Conservation (phyloP, 2,888 invertebrate species). For the Lydus trimaculatus region DNA sequence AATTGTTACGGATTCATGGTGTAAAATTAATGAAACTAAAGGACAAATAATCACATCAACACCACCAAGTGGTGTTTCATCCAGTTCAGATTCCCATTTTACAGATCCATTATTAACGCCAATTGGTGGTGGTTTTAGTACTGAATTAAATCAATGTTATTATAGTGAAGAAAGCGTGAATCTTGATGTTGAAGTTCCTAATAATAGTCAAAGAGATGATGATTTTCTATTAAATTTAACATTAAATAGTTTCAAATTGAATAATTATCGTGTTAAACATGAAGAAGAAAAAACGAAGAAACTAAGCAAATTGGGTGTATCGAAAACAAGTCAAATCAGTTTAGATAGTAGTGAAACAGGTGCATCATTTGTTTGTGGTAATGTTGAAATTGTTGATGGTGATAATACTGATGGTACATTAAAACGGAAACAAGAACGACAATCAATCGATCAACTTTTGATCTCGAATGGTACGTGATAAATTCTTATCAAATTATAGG, state of each 20-base stretch:
- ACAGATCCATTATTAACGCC: slow-evolving; percentile 73
- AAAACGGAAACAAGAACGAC: slow-evolving; percentile 18
- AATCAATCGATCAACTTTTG: background rate
- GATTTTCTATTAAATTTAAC: slow-evolving; percentile 51
- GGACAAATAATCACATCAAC: slow-evolving; percentile 54
- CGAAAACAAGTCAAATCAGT: slow-evolving; percentile 59
- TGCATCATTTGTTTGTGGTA: slow-evolving; percentile 49
- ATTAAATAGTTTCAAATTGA: slow-evolving; percentile 57
- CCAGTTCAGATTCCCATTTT: slow-evolving; percentile 77
- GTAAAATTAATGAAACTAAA: slow-evolving; percentile 39
- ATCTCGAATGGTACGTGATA: background rate
- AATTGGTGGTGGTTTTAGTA: slow-evolving; percentile 65
- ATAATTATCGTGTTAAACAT: slow-evolving; percentile 54
- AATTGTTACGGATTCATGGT: slow-evolving; percentile 52
- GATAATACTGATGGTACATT: slow-evolving; percentile 35
- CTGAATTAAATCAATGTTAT: slow-evolving; percentile 71
- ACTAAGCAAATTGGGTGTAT: slow-evolving; percentile 58
- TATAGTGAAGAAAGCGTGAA: slow-evolving; percentile 67
- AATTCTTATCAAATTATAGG: background rate
- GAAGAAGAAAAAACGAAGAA: slow-evolving; percentile 51
- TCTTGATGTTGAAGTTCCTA: slow-evolving; percentile 49
- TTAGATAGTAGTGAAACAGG: slow-evolving; percentile 53
- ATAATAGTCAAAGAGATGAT: slow-evolving; percentile 35
- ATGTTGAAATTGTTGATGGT: slow-evolving; percentile 49
- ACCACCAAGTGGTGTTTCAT: slow-evolving; percentile 62